Evolutionary conservation across 2,113 vertebrate species (phyloP).

Genomic region (Sceloporus undulatus): DNA sequence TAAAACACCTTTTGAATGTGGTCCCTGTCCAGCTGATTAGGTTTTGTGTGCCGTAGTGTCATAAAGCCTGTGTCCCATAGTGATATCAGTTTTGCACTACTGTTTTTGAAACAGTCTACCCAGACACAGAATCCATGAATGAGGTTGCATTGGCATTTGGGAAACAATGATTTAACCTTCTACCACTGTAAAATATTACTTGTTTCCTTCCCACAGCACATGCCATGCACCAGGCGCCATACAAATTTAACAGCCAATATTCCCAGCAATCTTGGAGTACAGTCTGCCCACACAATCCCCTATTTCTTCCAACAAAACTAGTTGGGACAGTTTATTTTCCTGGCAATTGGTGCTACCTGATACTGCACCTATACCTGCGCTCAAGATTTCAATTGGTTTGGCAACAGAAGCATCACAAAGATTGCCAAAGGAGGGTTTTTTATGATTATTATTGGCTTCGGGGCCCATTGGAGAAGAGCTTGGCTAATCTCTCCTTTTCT

Average conservation of each 20-base stretch:
- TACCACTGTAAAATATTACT: background rate
- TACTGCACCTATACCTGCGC: no score
- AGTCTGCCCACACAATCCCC: background rate
- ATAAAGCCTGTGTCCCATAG: no score
- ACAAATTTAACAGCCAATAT: background rate
- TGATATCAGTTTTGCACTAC: no score
- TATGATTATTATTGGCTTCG: background rate
- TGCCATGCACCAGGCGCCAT: background rate
- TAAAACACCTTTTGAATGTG: no score
- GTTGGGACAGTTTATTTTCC: background rate
- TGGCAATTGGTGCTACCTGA: background rate
- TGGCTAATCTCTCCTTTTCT: constrained; percentile 36
- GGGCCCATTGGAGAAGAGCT: constrained; percentile 52
- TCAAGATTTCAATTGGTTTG: background rate
- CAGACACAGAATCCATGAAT: background rate
- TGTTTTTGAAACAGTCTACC: background rate
- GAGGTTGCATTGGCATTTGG: constrained; percentile 2
- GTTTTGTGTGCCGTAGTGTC: no score
- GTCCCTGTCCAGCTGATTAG: no score
- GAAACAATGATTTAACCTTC: background rate
- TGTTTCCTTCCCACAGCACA: constrained; percentile 12
- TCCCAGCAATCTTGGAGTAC: constrained; percentile 4
- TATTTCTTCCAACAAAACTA: background rate
- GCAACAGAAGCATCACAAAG: background rate
- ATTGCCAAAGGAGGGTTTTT: background rate